Evolutionary conservation across 2,888 invertebrate species (phyloP), one percentile per base, ranked within the genome.

Genomic region (Polydrusus pterygomalis): DNA sequence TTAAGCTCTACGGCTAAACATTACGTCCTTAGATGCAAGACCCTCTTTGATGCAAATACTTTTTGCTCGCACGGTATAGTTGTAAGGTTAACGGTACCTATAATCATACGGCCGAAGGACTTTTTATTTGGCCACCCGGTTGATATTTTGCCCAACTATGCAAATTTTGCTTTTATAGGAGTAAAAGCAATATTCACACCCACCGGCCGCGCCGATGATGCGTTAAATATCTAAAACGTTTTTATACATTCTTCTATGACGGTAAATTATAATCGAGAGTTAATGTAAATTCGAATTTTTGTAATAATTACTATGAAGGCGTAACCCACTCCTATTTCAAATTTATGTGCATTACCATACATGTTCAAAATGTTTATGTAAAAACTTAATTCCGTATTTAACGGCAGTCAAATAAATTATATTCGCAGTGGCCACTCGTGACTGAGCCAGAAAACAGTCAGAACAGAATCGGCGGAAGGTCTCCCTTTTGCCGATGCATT

Each of bases 221-320:
- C 56, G 56, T 60, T 40, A 60, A 38, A 60, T 38, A 38, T n/a
- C 18, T 18, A 60, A 60, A 34, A 60, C 38, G 40, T 67, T 54
- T 54, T 40, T 64, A 54, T 65, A 65, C 65, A 45, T 72, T 72
- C 17, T 58, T 70, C 17, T 54, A 72, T 20, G 56, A 56, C 73
- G 60, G 62, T 74, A 74, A 74, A 74, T 68, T 74, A 74, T 62
- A 68, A 68, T 68, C 68, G 73, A 74, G 68, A 74, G 73, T 62
- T 58, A 54, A 58, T 67, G 73, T 67, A 74, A 74, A 74, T 74
- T 68, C 43, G 13, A 30, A 25, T 56, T 73, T 73, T 73, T 40
- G 25, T 45, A 64, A 43, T 54, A 20, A 49, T 47, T 54, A 25
- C 30, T 30, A 30, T 20, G 30, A 74, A 74, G 73, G 73, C 73